Base-by-base conservation (phyloP, 2,113 vertebrate genomes). In the Hypanus sabinus region DNA sequence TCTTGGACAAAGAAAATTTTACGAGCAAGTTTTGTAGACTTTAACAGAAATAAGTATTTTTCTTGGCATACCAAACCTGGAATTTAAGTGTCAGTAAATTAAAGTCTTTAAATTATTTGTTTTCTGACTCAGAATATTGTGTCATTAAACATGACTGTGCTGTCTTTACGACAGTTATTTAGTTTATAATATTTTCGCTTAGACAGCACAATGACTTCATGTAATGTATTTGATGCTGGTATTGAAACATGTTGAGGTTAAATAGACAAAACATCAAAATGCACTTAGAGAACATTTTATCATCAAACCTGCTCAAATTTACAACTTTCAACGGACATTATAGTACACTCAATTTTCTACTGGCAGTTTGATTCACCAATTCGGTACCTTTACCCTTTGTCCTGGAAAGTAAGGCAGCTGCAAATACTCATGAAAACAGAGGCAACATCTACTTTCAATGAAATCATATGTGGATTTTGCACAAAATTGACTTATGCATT, bases 61-160 rank as follows among this genome's bases (percentile, higher is more conserved):
- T 38, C 38, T 18, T 38, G 62, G 18, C 24, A 71, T 70, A 24
- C 68, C 70, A 20, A 65, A 8, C 65, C 68, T 46, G 0, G 46
- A 38, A 92, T 20, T 71, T 92, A 92, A 18, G 12, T 5, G 33
- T 70, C 22, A 14, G 38, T 62, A 70, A 33, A 46, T 38, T 92
- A 92, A 92, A 71, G 8, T 20, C 65, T 33, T 92, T 22, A 92
- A 65, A 38, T 38, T 7, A 92, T 92, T 36, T 92, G 10, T 46
- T 92, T 90, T 71, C 90, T 22, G 38, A 92, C 36, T 73, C 68
- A 22, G 90, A 38, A 92, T 71, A 92, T 36, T 20, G 18, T 71
- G 68, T 6, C 65, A 71, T 20, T 88, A 88, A 88, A 88, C 83
- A 88, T 88, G 83, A n/a, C n/a, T n/a, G n/a, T n/a, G n/a, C n/a